Conservation (phyloP, 64 coral and sea anemone species). For the Montipora cactus region DNA sequence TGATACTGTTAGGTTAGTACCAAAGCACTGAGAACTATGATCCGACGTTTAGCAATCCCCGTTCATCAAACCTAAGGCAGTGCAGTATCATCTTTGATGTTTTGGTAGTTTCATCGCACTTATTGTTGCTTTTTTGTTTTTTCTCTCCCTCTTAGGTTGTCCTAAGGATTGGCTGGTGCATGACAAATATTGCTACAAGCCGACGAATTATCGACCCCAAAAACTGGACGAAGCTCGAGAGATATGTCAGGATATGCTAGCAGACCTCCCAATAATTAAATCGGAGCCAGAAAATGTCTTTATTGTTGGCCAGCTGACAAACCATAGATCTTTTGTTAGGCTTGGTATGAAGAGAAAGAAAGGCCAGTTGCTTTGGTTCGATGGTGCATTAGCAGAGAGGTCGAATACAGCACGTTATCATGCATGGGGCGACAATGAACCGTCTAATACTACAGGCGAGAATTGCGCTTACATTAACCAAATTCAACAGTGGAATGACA, state of each 20-base stretch:
- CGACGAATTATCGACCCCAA: not conserved
- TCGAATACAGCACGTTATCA: no score
- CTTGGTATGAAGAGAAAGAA: not conserved
- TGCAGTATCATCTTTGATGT: no score
- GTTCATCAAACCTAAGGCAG: no score
- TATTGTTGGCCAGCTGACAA: not conserved
- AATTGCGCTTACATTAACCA: no score
- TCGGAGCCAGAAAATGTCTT: not conserved
- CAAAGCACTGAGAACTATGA: no score
- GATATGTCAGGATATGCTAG: not conserved
- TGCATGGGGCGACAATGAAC: no score
- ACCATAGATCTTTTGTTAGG: not conserved
- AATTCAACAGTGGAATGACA: no score
- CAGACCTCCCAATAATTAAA: not conserved
- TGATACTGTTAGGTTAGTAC: no score
- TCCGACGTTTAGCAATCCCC: no score
- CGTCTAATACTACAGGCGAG: no score
- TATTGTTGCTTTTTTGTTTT: no score
- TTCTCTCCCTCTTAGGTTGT: not conserved
- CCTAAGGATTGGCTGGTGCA: not conserved
- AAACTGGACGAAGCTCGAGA: not conserved
- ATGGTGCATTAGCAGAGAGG: not conserved
- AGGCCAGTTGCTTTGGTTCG: not conserved
- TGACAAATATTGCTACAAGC: not conserved
- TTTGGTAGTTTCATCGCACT: no score